Evolutionary conservation across 1,140 invertebrate genomes (phyloP).

Genomic region (Drosophila nannoptera): DNA sequence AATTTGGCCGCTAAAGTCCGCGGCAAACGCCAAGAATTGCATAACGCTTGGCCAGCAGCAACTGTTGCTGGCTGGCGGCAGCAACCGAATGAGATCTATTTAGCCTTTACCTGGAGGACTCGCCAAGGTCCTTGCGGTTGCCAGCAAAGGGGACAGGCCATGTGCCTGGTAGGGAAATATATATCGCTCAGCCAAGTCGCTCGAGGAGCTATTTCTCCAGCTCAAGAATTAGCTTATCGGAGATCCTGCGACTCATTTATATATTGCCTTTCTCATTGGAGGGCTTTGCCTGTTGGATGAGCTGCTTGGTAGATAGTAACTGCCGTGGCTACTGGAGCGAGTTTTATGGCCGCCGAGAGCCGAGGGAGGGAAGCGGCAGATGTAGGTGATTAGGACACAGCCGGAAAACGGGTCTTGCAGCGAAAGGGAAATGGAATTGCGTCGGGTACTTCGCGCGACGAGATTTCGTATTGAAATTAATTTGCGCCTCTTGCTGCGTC

Average conservation of each 20-base stretch:
- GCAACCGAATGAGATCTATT: slow-evolving; percentile 21
- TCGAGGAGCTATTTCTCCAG: too few relatives aligned
- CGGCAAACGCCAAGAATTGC: slow-evolving; percentile 50
- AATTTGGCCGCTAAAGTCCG: slow-evolving; percentile 52
- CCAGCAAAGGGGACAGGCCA: too few relatives aligned
- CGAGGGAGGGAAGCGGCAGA: slow-evolving; percentile 20
- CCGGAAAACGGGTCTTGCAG: slow-evolving; percentile 56
- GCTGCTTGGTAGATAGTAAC: not conserved
- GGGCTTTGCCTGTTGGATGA: not conserved
- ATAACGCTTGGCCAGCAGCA: slow-evolving; percentile 56
- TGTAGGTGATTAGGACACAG: slow-evolving; percentile 70
- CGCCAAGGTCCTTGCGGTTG: too few relatives aligned
- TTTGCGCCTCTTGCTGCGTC: slow-evolving; percentile 30
- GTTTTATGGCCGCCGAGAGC: slow-evolving; percentile 17
- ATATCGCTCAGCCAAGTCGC: too few relatives aligned
- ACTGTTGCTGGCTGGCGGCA: slow-evolving; percentile 35
- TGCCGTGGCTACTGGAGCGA: too few relatives aligned
- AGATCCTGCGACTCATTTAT: not conserved
- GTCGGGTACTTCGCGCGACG: slow-evolving; percentile 28
- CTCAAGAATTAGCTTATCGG: too few relatives aligned
- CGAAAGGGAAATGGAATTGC: slow-evolving; percentile 67
- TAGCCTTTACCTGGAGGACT: slow-evolving; percentile 5
- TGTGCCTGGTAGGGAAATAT: too few relatives aligned
- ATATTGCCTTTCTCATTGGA: not conserved
- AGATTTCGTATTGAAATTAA: slow-evolving; percentile 48